A percentile compares a stretch with the other conserved stretches of the same genome.
Evolutionary conservation across 2,888 invertebrate genomes (phyloP).

Genomic region (Tetranychus truncatus): DNA sequence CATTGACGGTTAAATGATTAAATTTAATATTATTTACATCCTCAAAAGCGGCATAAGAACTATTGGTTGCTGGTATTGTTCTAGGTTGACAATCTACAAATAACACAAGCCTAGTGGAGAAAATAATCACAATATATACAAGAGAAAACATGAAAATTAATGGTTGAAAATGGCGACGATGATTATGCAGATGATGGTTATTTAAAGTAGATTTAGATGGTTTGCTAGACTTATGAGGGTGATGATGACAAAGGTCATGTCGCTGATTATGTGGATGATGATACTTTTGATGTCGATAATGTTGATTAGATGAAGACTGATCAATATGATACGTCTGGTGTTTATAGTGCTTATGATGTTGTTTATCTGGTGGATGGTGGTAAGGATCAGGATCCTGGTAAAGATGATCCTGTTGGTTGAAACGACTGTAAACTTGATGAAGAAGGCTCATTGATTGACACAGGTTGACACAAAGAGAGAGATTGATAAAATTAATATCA

Average conservation of each 20-base stretch:
- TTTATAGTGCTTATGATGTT: background rate
- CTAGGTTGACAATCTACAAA: slow-evolving; percentile 1
- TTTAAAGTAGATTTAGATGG: background rate
- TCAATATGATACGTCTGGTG: background rate
- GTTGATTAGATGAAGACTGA: background rate
- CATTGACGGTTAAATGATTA: slow-evolving; percentile 64
- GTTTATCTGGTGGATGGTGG: background rate
- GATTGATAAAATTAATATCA: background rate
- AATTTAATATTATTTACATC: slow-evolving; percentile 16
- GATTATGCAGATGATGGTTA: background rate
- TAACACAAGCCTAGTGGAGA: background rate
- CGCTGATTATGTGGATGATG: background rate
- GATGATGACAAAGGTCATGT: background rate
- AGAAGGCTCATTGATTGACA: slow-evolving; percentile 1
- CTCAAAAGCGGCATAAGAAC: slow-evolving; percentile 19
- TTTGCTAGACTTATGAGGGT: background rate
- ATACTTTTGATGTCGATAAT: background rate
- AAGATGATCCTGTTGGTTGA: background rate
- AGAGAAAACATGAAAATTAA: background rate
- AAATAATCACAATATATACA: slow-evolving; percentile 1
- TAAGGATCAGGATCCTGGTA: background rate
- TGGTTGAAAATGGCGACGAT: background rate
- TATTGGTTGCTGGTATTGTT: background rate
- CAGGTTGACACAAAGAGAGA: background rate
- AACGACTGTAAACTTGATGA: background rate